These are phyloP conservation scores for Rhinoptilus africanus DNA, from an alignment of 2,113 vertebrate species.

Conservation along the genomic window DNA sequence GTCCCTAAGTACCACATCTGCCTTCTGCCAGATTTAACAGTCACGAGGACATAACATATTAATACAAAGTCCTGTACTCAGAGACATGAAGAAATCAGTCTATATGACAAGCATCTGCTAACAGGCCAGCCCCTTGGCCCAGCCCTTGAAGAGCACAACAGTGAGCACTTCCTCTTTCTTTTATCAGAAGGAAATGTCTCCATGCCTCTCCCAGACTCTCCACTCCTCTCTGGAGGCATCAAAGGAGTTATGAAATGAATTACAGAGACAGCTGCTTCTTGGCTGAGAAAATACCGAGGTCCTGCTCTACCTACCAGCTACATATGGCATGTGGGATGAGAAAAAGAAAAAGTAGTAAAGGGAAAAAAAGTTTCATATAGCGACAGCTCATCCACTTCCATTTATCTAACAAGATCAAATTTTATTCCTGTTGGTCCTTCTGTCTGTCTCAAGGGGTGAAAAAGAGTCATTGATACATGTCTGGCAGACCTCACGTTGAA, in stretches of 20 bases:
- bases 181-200: not conserved
- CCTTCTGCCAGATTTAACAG: not conserved
- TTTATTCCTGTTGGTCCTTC: not conserved
- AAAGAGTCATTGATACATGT: not conserved
- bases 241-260: not conserved
- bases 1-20: too few relatives aligned
- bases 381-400: not conserved
- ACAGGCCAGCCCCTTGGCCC: not conserved
- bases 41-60: not conserved
- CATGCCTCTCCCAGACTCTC: not conserved
- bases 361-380: not conserved
- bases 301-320: not conserved
- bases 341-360: not conserved
- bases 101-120: not conserved
- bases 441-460: not conserved
- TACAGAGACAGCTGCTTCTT: not conserved
- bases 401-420: not conserved
- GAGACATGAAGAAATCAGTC: not conserved
- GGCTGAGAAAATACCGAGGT: not conserved
- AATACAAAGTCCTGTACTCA: not conserved
- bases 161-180: not conserved
- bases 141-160: not conserved
- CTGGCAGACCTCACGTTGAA: not conserved
- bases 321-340: not conserved
- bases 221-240: not conserved